A percentile compares a stretch with the other conserved stretches of the same genome.
Conservation (phyloP, 2,888 invertebrate species). For the Netelia inedita region DNA sequence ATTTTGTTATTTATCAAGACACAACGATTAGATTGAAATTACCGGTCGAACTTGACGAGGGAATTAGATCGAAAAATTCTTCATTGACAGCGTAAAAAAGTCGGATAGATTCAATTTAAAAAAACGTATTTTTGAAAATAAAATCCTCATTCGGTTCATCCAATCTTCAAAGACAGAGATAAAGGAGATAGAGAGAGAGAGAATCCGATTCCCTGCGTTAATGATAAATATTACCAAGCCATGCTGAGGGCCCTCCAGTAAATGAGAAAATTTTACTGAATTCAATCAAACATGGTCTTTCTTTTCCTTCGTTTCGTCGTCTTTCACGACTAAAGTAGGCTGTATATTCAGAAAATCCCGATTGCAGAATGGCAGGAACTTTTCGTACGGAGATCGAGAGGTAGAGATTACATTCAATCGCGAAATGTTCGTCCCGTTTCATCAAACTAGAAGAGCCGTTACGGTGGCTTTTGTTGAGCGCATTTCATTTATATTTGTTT, state of each 20-base stretch:
- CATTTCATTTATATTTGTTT: constrained; percentile 5
- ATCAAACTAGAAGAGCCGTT: constrained; percentile 5
- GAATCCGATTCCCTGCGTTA: constrained; percentile 13
- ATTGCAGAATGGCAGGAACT: constrained; percentile 19
- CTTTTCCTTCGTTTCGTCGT: constrained; percentile 7
- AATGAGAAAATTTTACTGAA: constrained; percentile 23
- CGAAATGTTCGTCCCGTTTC: constrained; percentile 22
- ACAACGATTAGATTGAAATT: too few species aligned
- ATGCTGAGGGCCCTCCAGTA: constrained; percentile 17
- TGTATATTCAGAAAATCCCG: background rate
- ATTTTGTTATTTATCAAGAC: too few species aligned
- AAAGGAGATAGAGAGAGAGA: background rate
- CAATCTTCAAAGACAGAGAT: background rate
- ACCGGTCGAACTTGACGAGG: too few species aligned
- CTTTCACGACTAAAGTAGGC: constrained; percentile 26
- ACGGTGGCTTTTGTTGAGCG: constrained; percentile 19
- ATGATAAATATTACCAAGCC: constrained; percentile 47
- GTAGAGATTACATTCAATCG: constrained; percentile 44
- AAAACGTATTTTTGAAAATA: too few species aligned
- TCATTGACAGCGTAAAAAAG: too few species aligned
- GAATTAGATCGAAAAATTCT: too few species aligned
- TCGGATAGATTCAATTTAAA: too few species aligned
- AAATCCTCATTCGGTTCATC: background rate
- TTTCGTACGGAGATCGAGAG: constrained; percentile 8
- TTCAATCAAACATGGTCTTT: constrained; percentile 39